phyloP scores from a whole-genome alignment of 2,888 invertebrate species.

The Nyleta sp. region DNA sequence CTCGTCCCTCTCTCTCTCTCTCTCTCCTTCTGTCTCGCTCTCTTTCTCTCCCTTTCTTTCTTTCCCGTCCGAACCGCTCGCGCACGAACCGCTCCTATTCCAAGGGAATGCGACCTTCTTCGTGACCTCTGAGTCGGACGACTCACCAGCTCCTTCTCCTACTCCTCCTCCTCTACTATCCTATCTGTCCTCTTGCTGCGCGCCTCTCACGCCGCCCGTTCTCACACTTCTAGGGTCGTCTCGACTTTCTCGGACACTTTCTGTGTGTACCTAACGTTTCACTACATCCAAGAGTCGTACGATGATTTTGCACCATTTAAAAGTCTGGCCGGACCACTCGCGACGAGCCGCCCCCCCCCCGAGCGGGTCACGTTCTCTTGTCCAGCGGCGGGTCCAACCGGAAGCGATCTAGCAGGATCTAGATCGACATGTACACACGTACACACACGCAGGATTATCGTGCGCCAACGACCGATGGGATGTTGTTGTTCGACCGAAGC shows the following conservation, averaged over 20 bases:
- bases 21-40: background rate
- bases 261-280: slow-evolving; percentile 76
- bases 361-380: slow-evolving; percentile 23
- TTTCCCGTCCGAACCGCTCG: slow-evolving; percentile 19
- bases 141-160: slow-evolving; percentile 27
- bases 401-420: slow-evolving; percentile 30
- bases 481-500: slow-evolving; percentile 76
- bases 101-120: slow-evolving; percentile 61
- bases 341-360: slow-evolving; percentile 25
- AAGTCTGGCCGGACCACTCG: slow-evolving; percentile 68
- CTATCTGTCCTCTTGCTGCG: slow-evolving; percentile 39
- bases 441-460: slow-evolving; percentile 45
- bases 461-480: slow-evolving; percentile 70
- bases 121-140: slow-evolving; percentile 53
- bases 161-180: slow-evolving; percentile 32
- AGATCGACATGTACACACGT: slow-evolving; percentile 45
- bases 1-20: slow-evolving; percentile 2
- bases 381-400: background rate
- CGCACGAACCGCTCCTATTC: slow-evolving; percentile 53
- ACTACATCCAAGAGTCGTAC: slow-evolving; percentile 75
- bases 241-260: slow-evolving; percentile 78
- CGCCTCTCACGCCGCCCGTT: slow-evolving; percentile 31
- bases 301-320: slow-evolving; percentile 79
- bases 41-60: background rate
- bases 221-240: slow-evolving; percentile 73